phyloP scores from a whole-genome alignment of 2,113 vertebrate genomes.

The Dascyllus trimaculatus region DNA sequence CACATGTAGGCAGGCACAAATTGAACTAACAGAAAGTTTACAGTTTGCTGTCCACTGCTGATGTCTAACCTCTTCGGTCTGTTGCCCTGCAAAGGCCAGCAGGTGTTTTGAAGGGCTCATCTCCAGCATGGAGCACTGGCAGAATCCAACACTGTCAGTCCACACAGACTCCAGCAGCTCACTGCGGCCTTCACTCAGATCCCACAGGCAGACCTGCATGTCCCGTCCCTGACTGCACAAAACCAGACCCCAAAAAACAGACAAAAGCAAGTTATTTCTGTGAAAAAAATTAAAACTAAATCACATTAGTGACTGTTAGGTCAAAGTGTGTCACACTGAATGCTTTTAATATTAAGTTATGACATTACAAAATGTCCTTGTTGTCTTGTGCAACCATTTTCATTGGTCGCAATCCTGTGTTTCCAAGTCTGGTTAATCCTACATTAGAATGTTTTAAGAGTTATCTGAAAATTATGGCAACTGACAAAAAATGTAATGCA shows the following conservation, averaged over 20 bases:
- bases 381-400: too few species aligned
- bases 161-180: slow-evolving; percentile 82
- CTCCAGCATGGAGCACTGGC: slow-evolving; percentile 87
- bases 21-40: neutral
- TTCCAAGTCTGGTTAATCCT: too few species aligned
- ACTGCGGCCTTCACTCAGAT: slow-evolving; percentile 89
- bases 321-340: too few species aligned
- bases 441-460: too few species aligned
- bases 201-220: slow-evolving; percentile 90
- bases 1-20: neutral
- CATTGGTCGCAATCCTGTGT: too few species aligned
- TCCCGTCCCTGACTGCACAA: slow-evolving; percentile 92
- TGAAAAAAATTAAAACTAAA: too few species aligned
- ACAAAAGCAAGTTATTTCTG: neutral
- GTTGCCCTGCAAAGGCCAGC: slow-evolving; percentile 88
- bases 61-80: slow-evolving; percentile 89
- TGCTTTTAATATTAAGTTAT: too few species aligned
- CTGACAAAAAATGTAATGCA: too few species aligned
- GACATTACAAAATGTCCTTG: too few species aligned
- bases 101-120: slow-evolving; percentile 75
- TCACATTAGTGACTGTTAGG: too few species aligned
- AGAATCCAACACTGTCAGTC: slow-evolving; percentile 91
- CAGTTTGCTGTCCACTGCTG: neutral
- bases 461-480: too few species aligned
- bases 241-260: neutral